Evolutionary conservation across 2,797 vertebrate species (phyloP), one percentile per base, ranked within the genome.

Genomic region (Acanthornis magna): DNA sequence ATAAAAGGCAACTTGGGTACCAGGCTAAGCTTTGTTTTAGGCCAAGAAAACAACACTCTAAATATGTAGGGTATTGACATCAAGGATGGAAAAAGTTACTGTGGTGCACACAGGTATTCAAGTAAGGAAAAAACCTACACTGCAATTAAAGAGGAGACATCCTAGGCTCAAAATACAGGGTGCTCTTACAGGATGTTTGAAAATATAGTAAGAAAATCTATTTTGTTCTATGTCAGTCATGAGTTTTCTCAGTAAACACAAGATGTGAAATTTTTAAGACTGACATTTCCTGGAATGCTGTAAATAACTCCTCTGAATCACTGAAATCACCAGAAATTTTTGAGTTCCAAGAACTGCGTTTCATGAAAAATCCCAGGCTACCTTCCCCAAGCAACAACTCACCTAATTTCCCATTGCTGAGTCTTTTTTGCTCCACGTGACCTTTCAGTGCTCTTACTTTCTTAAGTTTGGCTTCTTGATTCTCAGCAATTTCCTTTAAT

Each of bases 401-500:
- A 99, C 99, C 99, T 21, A 99, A 98, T 77, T 98, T 98, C 80
- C 98, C 98, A 93, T 99, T 99, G 97, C 98, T 98, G 48, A 98
- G 98, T 36, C 99, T 98, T 95, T 99, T 99, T 97, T 99, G 98
- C 66, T 99, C 99, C 97, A 99, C 99, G 0, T 99, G 99, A 89
- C 98, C 99, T 96, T 98, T 98, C 19, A 99, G 97, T 0, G 99
- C 99, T 80, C 99, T 98, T 57, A 99, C 99, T 95, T 98, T 98
- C 38, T 98, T 97, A 22, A 99, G 98, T 84, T 99, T 99, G 63
- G 99, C 98, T 96, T 99, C 99, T 97, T 99, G 99, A 96, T 98
- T 99, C 89, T 98, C 98, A 1, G 98, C 98, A 67, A 99, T 98
- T 80, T 99, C 99, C 57, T 98, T 96, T 27, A 99, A 98, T 87